These are phyloP conservation scores for Erebia ligea DNA, from an alignment of 2,888 invertebrate genomes.

Conservation along the genomic window DNA sequence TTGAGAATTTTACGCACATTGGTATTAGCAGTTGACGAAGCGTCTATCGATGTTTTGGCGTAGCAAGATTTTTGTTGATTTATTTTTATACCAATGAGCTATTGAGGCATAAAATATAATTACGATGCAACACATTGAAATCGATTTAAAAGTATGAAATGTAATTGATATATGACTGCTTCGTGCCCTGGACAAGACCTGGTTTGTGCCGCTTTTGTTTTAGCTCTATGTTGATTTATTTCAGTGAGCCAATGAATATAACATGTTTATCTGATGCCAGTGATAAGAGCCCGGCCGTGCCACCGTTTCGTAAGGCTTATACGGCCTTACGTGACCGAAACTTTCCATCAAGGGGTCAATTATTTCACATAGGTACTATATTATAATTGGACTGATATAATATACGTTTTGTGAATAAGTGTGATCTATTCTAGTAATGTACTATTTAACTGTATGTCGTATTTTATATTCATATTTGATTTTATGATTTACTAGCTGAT, in stretches of 20 bases:
- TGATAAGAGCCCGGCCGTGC: constrained; percentile 45
- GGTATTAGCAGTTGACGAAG: background rate
- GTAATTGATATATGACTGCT: constrained; percentile 9
- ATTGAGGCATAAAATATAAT: background rate
- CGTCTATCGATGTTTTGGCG: background rate
- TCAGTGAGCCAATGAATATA: constrained; percentile 32
- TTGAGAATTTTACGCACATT: too few species aligned
- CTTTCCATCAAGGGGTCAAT: background rate
- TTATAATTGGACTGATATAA: background rate
- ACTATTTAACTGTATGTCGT: too few species aligned
- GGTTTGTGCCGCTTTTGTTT: constrained; percentile 17
- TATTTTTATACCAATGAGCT: background rate
- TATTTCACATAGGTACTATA: background rate
- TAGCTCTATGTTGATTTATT: constrained; percentile 33
- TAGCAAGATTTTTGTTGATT: background rate
- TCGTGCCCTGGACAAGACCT: background rate
- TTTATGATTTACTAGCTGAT: too few species aligned
- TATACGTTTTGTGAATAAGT: background rate
- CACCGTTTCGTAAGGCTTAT: constrained; percentile 26
- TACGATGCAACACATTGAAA: background rate
- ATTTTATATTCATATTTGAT: too few species aligned
- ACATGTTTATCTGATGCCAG: constrained; percentile 35
- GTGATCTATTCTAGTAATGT: too few species aligned
- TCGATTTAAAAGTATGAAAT: constrained; percentile 12
- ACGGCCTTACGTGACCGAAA: background rate